These are phyloP conservation scores for Drosophila sechellia DNA, from an alignment of 1,140 invertebrate genomes.

Conservation along the genomic window DNA sequence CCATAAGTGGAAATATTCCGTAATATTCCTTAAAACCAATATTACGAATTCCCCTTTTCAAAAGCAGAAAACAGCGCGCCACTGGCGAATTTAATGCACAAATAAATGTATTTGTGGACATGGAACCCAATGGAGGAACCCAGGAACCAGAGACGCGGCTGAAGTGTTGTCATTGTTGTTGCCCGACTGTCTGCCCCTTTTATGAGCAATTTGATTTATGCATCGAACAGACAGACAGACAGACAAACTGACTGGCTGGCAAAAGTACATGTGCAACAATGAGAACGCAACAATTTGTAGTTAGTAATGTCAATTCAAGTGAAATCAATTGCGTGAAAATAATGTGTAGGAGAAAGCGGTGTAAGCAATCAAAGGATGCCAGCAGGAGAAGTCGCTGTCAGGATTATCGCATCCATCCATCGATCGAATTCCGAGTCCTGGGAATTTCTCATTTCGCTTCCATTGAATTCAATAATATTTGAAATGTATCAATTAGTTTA, in stretches of 20 bases:
- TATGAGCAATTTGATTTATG: constrained; percentile 60
- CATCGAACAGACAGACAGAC: constrained; percentile 25
- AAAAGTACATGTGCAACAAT: constrained; percentile 34
- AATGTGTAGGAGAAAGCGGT: neutral
- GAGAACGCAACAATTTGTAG: constrained; percentile 31
- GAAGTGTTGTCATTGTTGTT: constrained; percentile 11
- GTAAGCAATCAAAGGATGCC: neutral
- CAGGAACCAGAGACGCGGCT: neutral
- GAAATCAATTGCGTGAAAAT: constrained; percentile 51
- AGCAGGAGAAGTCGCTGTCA: neutral
- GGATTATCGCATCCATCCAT: neutral
- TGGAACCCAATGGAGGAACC: neutral
- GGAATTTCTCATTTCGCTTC: neutral
- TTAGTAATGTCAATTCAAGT: constrained; percentile 37
- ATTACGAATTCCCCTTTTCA: neutral
- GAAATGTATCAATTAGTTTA: no score
- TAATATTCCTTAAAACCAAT: no score
- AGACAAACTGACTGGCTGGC: constrained; percentile 8
- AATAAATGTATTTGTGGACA: constrained; percentile 22
- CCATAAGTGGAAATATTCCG: no score
- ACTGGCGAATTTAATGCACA: constrained; percentile 21
- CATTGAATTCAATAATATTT: no score
- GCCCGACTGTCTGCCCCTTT: constrained; percentile 40
- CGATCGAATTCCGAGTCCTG: neutral
- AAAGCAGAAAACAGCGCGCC: neutral